phyloP scores from a whole-genome alignment of 1,140 invertebrate genomes.

The Rhynchophorus ferrugineus region DNA sequence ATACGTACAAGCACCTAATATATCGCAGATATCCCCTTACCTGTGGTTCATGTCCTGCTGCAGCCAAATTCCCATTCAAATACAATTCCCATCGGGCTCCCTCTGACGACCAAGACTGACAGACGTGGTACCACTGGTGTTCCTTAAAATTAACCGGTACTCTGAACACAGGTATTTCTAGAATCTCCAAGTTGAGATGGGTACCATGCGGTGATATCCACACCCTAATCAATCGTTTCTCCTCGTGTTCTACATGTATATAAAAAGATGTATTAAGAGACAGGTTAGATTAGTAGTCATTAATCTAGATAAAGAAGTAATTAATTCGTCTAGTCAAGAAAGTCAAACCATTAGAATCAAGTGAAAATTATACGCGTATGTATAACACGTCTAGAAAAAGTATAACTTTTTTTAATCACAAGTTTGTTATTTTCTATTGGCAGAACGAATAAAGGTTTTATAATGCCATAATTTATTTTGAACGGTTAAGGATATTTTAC shows the following conservation, averaged over 20 bases:
- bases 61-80: conserved; percentile 47
- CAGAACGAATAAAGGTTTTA: too few relatives aligned
- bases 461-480: too few relatives aligned
- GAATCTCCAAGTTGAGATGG: conserved; percentile 50
- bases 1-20: too few relatives aligned
- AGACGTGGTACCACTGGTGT: conserved; percentile 58
- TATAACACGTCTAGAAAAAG: too few relatives aligned
- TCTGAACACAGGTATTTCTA: conserved; percentile 43
- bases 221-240: conserved; percentile 49
- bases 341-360: too few relatives aligned
- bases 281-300: not conserved
- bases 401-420: too few relatives aligned
- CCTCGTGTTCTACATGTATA: conserved; percentile 46
- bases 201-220: conserved; percentile 52
- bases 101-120: conserved; percentile 54
- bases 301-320: too few relatives aligned
- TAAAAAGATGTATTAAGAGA: not conserved
- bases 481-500: too few relatives aligned
- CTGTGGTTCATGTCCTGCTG: conserved; percentile 41
- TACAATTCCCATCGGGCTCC: conserved; percentile 53
- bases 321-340: too few relatives aligned
- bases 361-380: too few relatives aligned
- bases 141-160: conserved; percentile 43
- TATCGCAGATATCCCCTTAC: too few relatives aligned
- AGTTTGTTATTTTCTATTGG: too few relatives aligned